These are phyloP conservation scores for Climacteris rufus DNA, from an alignment of 2,113 vertebrate genomes.

Conservation along the genomic window DNA sequence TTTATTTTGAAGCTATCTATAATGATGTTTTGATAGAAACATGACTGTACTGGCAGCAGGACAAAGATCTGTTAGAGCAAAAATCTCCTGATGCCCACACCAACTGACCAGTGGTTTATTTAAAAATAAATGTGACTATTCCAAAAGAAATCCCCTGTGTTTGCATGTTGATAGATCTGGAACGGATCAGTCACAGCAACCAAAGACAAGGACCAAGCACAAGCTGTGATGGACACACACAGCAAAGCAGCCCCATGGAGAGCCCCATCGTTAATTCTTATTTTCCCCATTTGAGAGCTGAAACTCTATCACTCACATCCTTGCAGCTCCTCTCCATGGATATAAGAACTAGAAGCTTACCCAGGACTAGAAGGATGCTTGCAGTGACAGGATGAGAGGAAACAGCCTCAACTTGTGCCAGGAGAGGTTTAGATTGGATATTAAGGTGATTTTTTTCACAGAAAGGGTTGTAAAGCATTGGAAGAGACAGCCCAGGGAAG, in stretches of 20 bases:
- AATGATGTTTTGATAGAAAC: constrained; percentile 3
- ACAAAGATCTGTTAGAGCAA: background rate
- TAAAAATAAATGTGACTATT: constrained; percentile 22
- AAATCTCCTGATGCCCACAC: background rate
- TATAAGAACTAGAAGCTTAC: background rate
- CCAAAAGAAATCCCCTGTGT: background rate
- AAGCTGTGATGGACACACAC: background rate
- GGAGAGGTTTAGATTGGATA: background rate
- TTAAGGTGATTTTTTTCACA: background rate
- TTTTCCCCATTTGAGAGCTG: background rate
- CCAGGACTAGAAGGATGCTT: background rate
- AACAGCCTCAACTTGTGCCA: background rate
- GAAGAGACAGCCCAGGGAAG: background rate
- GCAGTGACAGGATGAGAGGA: background rate
- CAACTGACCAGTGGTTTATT: background rate
- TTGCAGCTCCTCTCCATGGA: background rate
- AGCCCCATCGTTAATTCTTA: background rate
- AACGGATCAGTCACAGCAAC: background rate
- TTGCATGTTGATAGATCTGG: background rate
- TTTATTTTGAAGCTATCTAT: background rate
- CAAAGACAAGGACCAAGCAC: background rate
- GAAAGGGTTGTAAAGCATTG: background rate
- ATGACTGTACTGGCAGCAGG: background rate
- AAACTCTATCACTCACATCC: background rate
- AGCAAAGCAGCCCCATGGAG: background rate